A percentile compares a stretch with the other conserved stretches of the same genome.
phyloP scores from a whole-genome alignment of 2,113 vertebrate genomes.

The Chrysochloris asiatica region DNA sequence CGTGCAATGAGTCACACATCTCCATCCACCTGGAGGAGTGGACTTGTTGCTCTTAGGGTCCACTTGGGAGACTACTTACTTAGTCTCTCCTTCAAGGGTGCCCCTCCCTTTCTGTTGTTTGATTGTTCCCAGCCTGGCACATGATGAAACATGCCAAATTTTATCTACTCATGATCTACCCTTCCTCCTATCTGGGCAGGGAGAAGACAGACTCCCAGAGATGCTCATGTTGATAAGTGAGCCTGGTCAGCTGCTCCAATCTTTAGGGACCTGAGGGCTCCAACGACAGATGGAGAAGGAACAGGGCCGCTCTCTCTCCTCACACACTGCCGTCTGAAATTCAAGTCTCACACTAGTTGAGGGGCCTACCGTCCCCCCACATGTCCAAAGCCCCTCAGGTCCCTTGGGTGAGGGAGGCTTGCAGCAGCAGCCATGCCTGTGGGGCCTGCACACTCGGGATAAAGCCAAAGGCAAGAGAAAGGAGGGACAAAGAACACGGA shows the following conservation, averaged over 20 bases:
- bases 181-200: background rate
- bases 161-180: background rate
- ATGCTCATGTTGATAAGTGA: background rate
- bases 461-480: background rate
- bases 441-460: background rate
- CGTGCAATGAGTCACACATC: constrained; percentile 34
- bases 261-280: background rate
- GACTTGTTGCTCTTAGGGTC: background rate
- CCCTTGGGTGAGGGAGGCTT: background rate
- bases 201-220: background rate
- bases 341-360: background rate
- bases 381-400: background rate
- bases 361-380: background rate
- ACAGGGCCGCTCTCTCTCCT: background rate
- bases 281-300: background rate
- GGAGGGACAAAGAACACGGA: background rate
- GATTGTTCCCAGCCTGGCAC: background rate
- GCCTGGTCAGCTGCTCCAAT: background rate
- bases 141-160: background rate
- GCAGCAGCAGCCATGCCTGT: background rate
- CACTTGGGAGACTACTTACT: background rate
- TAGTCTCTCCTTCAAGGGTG: constrained; percentile 53
- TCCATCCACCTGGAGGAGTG: constrained; percentile 6
- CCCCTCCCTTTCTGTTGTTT: background rate
- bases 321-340: background rate